Evolutionary conservation across 2,888 invertebrate genomes (phyloP).

Genomic region (Eustalomyia histrio): DNA sequence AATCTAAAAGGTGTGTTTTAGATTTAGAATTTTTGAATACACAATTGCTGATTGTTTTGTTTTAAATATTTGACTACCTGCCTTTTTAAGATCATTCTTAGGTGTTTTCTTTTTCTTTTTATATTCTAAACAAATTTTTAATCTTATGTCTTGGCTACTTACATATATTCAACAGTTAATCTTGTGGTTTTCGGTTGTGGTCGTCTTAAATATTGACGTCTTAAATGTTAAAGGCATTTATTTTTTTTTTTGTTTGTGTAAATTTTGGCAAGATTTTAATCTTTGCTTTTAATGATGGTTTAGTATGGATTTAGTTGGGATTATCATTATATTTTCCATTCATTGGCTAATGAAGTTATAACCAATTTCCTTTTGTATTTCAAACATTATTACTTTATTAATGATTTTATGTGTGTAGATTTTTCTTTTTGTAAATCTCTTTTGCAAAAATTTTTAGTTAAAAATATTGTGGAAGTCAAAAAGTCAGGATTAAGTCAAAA

Average conservation of each 20-base stretch:
- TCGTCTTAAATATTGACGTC: slow-evolving; percentile 37
- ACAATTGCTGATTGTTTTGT: neutral
- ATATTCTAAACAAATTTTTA: neutral
- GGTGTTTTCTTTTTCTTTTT: neutral
- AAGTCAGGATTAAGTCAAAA: slow-evolving; percentile 48
- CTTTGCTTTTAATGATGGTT: slow-evolving; percentile 51
- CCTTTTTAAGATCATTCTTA: slow-evolving; percentile 1
- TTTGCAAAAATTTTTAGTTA: slow-evolving; percentile 1
- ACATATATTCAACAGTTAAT: slow-evolving; percentile 40
- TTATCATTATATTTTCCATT: slow-evolving; percentile 55
- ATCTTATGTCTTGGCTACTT: slow-evolving; percentile 41
- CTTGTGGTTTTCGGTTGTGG: slow-evolving; percentile 35
- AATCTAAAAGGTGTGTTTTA: slow-evolving; percentile 8
- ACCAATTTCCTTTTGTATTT: neutral
- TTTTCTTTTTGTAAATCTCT: neutral
- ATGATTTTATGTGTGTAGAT: neutral
- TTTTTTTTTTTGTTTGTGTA: neutral
- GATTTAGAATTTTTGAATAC: neutral
- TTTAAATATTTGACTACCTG: slow-evolving; percentile 31
- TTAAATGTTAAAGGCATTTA: no score
- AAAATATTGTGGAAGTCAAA: slow-evolving; percentile 50
- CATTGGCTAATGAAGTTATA: slow-evolving; percentile 47
- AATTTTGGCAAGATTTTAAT: slow-evolving; percentile 45
- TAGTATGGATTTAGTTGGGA: slow-evolving; percentile 45
- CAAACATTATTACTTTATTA: slow-evolving; percentile 26